A percentile compares a stretch with the other conserved stretches of the same genome.
Evolutionary conservation across 2,797 vertebrate species (phyloP).

Genomic region (Parauchenoglanis punctatus): DNA sequence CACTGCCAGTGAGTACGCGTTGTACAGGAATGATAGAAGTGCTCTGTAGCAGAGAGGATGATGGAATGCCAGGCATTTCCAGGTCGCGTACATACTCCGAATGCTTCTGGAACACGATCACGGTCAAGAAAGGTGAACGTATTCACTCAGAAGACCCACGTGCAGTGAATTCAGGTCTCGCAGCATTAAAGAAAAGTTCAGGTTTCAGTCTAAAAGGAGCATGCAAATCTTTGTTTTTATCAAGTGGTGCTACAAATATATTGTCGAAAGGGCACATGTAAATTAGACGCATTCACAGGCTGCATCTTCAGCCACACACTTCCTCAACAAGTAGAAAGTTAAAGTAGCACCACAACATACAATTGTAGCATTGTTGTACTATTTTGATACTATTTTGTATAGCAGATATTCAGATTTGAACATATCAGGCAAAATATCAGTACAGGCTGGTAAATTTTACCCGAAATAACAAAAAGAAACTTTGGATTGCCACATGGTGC

Average conservation of each 20-base stretch:
- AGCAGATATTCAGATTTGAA: background rate
- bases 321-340: background rate
- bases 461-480: too few species aligned
- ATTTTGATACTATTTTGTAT: background rate
- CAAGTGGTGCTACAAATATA: background rate
- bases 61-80: conserved; percentile 16
- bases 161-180: background rate
- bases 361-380: background rate
- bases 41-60: conserved; percentile 6
- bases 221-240: conserved; percentile 4
- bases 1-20: background rate
- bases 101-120: background rate
- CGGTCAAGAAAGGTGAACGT: background rate
- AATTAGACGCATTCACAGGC: background rate
- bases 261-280: conserved; percentile 15
- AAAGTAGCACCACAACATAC: background rate
- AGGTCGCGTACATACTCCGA: background rate
- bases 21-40: background rate
- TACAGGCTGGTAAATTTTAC: too few species aligned
- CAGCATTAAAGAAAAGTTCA: background rate
- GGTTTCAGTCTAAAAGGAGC: background rate
- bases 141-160: background rate
- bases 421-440: background rate
- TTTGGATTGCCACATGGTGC: too few species aligned
- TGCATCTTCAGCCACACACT: background rate